Evolutionary conservation across 2,888 invertebrate species (phyloP), one percentile per base, ranked within the genome.

Genomic region (Drosophila rubida): DNA sequence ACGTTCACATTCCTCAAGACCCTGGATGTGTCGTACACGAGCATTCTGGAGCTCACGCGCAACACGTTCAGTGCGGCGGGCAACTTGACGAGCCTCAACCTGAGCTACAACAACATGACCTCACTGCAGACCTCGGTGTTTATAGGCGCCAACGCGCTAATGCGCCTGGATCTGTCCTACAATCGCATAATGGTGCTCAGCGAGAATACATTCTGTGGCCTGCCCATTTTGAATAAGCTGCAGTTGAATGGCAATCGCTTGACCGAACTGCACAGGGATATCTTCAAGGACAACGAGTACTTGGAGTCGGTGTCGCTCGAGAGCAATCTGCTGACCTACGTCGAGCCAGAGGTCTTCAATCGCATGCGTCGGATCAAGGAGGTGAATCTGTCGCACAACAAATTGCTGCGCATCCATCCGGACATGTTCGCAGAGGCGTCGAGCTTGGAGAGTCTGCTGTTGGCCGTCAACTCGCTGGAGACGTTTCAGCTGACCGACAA

Each of bases 51-150:
- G 46, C 77, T 92, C 6, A 88, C 90, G 0, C 67, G 92, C 2
- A 91, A 91, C 50, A 91, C 91, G 0, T 92, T 92, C 32, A 88
- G 90, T 4, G 85, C 90, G 4, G 92, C 92, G 6, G 87, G 80
- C 19, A 88, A 88, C 35, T 50, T 92, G 45, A 89, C 89, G 0
- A 89, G 85, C 9, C 59, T 92, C 14, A 91, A 91, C 57, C 69
- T 91, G 73, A 87, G 89, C 63, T 88, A 91, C 63, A 92, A 92
- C 69, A 89, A 90, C 50, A 80, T 92, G 9, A 90, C 90, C 2
- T 82, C 90, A 35, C 83, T 92, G 11, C 87, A 87, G 55, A 90
- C 91, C 0, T 91, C 92, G 0, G 91, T 90, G 0, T 92, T 92
- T 30, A 89, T 88, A 45, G 92, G 91, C 0, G 91, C 92, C 0